A percentile compares a stretch with the other conserved stretches of the same genome.
phyloP scores from a whole-genome alignment of 2,113 vertebrate species.

The Etheostoma spectabile region DNA sequence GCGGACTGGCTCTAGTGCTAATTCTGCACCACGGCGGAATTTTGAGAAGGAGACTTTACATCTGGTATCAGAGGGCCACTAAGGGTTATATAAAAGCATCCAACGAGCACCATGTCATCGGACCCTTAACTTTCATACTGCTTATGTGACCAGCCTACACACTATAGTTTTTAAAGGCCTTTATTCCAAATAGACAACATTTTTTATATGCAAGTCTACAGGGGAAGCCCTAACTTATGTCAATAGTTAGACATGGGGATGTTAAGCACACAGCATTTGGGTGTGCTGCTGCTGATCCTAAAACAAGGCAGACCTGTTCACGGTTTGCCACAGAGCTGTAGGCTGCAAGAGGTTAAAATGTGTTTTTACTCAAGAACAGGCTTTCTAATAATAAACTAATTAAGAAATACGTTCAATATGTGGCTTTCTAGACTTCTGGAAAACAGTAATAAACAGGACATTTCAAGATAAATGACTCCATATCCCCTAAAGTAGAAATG shows the following conservation, averaged over 20 bases:
- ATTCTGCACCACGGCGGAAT: no score
- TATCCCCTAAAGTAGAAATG: neutral
- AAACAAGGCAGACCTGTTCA: slow-evolving; percentile 84
- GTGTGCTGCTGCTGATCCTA: slow-evolving; percentile 50
- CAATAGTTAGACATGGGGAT: neutral
- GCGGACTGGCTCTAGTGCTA: no score
- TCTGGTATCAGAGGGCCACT: no score
- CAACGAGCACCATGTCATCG: no score
- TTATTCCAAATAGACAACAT: neutral
- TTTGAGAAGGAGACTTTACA: no score
- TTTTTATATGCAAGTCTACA: neutral
- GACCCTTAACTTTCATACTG: neutral
- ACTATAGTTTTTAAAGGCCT: neutral
- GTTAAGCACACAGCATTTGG: slow-evolving; percentile 8
- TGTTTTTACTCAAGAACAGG: neutral
- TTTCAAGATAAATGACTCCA: neutral
- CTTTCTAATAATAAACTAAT: neutral
- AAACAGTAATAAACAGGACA: neutral
- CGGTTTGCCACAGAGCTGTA: neutral
- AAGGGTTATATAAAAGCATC: no score
- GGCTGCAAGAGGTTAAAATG: neutral
- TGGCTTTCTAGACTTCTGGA: neutral
- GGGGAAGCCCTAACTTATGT: neutral
- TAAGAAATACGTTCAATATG: neutral
- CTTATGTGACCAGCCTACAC: neutral